Conservation (phyloP, 2,888 invertebrate genomes). For the Agrotis exclamationis region DNA sequence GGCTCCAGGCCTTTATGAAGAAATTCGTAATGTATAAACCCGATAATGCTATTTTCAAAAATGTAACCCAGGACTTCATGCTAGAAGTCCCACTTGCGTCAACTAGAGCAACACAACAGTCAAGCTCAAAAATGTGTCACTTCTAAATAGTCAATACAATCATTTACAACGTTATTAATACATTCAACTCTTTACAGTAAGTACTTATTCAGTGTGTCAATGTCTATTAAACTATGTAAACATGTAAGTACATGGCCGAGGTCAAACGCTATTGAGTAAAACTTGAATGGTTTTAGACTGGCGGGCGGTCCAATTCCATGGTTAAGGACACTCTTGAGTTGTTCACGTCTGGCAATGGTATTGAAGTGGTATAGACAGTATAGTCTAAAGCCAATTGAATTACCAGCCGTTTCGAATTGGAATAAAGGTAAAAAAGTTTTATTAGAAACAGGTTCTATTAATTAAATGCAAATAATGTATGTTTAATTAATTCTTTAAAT, state of each 20-base stretch:
- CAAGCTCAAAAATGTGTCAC: not conserved
- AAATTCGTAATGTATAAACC: not conserved
- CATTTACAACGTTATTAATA: not conserved
- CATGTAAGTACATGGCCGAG: slow-evolving; percentile 34
- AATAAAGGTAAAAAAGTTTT: not conserved
- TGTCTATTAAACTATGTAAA: slow-evolving; percentile 34
- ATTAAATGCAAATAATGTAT: not conserved
- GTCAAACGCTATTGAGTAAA: slow-evolving; percentile 37
- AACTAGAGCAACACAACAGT: not conserved
- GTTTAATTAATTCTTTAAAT: not conserved
- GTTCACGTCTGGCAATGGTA: slow-evolving; percentile 18
- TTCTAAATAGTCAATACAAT: not conserved
- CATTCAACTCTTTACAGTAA: slow-evolving; percentile 1
- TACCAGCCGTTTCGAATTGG: slow-evolving; percentile 2
- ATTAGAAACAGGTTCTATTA: not conserved
- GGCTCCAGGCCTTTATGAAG: not conserved
- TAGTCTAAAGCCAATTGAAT: not conserved
- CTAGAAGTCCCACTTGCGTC: not conserved
- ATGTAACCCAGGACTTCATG: not conserved
- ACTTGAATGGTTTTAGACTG: slow-evolving; percentile 53
- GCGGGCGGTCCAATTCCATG: slow-evolving; percentile 22
- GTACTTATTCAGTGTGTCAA: slow-evolving; percentile 45
- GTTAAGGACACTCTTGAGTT: slow-evolving; percentile 40
- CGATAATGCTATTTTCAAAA: not conserved
- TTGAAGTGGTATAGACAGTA: slow-evolving; percentile 23